A percentile compares a stretch with the other conserved stretches of the same genome.
Evolutionary conservation across 2,888 invertebrate species (phyloP).

Genomic region (Oasisia sp.): DNA sequence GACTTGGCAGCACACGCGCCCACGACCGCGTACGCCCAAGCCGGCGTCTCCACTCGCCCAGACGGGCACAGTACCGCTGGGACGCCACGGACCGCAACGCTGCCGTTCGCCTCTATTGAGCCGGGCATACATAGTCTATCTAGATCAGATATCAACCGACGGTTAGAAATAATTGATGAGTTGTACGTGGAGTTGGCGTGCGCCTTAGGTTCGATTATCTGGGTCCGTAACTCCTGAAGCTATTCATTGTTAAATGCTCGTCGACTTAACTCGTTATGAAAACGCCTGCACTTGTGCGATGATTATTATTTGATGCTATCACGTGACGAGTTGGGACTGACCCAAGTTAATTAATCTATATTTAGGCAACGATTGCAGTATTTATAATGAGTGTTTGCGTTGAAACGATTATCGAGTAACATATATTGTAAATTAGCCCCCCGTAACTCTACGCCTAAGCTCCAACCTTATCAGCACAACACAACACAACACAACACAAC

Average conservation of each 20-base stretch:
- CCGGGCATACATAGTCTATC: not conserved
- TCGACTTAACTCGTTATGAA: not conserved
- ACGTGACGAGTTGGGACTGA: not conserved
- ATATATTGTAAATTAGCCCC: not conserved
- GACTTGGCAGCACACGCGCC: not conserved
- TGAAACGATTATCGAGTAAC: not conserved
- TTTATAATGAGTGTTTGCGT: not conserved
- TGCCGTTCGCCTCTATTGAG: not conserved
- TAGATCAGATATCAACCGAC: slow-evolving; percentile 9
- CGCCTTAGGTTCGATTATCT: not conserved
- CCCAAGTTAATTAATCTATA: not conserved
- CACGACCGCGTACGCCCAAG: not conserved
- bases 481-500: too few relatives aligned
- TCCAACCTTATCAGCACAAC: too few relatives aligned
- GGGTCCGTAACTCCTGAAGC: not conserved
- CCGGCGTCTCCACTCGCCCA: not conserved
- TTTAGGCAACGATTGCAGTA: not conserved
- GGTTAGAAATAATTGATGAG: slow-evolving; percentile 6
- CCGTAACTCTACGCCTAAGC: not conserved
- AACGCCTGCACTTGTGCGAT: not conserved
- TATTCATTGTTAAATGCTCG: not conserved
- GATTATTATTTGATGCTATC: not conserved
- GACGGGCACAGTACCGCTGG: not conserved
- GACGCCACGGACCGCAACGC: not conserved
- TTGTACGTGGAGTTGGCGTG: not conserved